Evolutionary conservation across 2,113 vertebrate species (phyloP), one percentile per base, ranked within the genome.

Genomic region (Fulica atra): DNA sequence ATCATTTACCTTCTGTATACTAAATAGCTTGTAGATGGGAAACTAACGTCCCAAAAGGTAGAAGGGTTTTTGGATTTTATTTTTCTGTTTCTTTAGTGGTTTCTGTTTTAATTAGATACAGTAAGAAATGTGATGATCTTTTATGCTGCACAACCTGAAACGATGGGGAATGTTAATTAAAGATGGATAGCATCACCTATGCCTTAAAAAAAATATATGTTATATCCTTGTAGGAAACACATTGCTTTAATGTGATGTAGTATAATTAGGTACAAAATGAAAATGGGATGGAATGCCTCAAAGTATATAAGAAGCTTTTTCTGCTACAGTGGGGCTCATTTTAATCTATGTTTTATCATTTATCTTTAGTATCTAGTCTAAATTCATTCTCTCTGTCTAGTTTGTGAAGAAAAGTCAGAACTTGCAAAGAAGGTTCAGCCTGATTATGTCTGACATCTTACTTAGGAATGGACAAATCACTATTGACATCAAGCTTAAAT

Each of bases 401-500:
- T 66, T 88, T 86, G 36, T 86, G 54, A 95, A 87, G 63, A 81
- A 82, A 95, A 77, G 64, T 81, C 81, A 91, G 61, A 91, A 86
- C 21, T 59, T 80, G 31, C 31, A 88, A 95, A 65, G 74, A 72
- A 76, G 31, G 46, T 92, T 94, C 54, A 86, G 66, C 50, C 63
- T 93, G 79, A 94, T 94, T 90, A 78, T 73, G 56, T 60, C 56
- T 83, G 76, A 81, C 91, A 73, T 86, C 56, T 96, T 87, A 42
- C 65, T 81, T 63, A 42, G n/a, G 72, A 91, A 90, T 17, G 76
- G 46, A 86, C 36, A 92, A 92, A 95, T 86, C 51, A 66, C 42
- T 93, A 88, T 83, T 59, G 91, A 88, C 88, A 88, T 29, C 33
- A 50, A 73, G 25, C 35, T 92, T 92, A 92, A 95, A 95, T 94